Percentiles rank a stretch among this genome's conserved stretches.
Evolutionary conservation across 2,888 invertebrate genomes (phyloP).

Genomic region (Orchesella flavescens): DNA sequence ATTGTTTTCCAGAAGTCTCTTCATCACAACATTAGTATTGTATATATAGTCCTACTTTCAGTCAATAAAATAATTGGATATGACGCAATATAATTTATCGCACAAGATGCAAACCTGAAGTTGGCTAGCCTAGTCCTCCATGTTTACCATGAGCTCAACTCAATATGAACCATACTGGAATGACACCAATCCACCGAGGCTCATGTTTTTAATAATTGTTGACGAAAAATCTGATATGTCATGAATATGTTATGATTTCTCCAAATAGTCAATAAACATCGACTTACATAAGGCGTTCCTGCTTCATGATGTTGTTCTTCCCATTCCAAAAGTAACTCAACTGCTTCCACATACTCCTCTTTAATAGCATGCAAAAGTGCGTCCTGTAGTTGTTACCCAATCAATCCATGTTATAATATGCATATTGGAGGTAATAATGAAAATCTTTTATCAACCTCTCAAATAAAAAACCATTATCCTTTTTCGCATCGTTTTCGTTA

Average conservation of each 20-base stretch:
- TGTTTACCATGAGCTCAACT: too few relatives aligned
- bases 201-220: not conserved
- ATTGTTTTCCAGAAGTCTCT: too few relatives aligned
- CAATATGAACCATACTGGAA: too few relatives aligned
- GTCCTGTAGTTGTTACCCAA: slow-evolving; percentile 78
- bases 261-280: not conserved
- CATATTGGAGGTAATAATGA: not conserved
- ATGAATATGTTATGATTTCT: too few relatives aligned
- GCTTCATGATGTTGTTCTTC: slow-evolving; percentile 86
- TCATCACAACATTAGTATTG: not conserved
- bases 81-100: slow-evolving; percentile 12
- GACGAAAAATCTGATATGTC: not conserved
- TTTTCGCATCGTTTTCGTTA: slow-evolving; percentile 74
- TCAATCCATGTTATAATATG: not conserved
- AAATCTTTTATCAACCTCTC: not conserved
- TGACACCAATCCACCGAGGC: too few relatives aligned
- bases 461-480: too few relatives aligned
- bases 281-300: slow-evolving; percentile 86
- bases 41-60: slow-evolving; percentile 18
- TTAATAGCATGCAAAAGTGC: slow-evolving; percentile 95
- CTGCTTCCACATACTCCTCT: slow-evolving; percentile 98
- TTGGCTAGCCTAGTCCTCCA: too few relatives aligned
- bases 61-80: not conserved
- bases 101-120: too few relatives aligned
- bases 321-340: slow-evolving; percentile 92